Evolutionary conservation across 2,888 invertebrate species (phyloP), one percentile per base, ranked within the genome.

Genomic region (Cheilosia grossa): DNA sequence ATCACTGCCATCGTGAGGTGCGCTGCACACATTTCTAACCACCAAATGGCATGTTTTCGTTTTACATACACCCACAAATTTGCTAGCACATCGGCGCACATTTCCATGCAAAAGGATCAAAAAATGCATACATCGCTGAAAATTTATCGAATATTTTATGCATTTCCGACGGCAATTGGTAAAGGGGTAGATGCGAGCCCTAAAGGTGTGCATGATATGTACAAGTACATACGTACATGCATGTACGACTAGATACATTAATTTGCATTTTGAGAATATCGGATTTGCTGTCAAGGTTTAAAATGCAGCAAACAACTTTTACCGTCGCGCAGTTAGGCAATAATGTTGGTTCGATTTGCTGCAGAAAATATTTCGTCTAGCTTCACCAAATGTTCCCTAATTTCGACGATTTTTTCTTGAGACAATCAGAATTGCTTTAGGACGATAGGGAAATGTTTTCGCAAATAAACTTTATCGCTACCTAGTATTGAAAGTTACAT

Each of bases 111-210:
- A 78, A 59, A 51, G 53, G 7, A 58, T 30, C 47, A 47, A 75
- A 58, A 69, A 58, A 53, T 30, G 53, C 19, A 47, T 17, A 49
- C 47, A 44, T 58, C 64, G 37, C 30, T 77, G 61, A 30, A 37
- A 37, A 58, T 70, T 64, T 78, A 64, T 70, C 56, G 51, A 56
- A 70, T 63, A 64, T 70, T 78, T 78, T 37, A 75, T 66, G 75
- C 59, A 67, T 58, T 59, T 67, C 59, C 75, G 47, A 74, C 56
- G 56, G 13, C 33, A 47, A 59, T 42, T 44, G 33, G 30, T 33
- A 24, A 17, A n/a, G 24, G 66, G 15, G 37, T 33, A 51, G 17
- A 51, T 17, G 9, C 6, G 24, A 51, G 51, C 51, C 53, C 40
- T 40, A 13, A n/a, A 54, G 54, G 27, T 40, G 17, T 54, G 19